A percentile compares a stretch with the other conserved stretches of the same genome.
Conservation (phyloP, 2,797 vertebrate genomes). For the Sebastes oblongus region DNA sequence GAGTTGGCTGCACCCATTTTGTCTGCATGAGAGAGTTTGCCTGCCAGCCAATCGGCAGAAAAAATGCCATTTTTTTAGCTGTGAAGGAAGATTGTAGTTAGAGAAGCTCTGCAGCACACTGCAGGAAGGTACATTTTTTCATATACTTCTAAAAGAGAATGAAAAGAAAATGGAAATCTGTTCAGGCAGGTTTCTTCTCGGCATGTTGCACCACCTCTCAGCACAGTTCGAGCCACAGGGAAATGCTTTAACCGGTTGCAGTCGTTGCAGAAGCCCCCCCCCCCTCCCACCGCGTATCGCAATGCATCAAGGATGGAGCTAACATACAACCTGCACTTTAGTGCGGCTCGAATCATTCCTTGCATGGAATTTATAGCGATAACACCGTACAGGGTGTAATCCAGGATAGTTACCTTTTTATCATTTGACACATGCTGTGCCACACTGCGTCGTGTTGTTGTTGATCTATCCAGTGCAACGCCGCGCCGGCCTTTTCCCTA, state of each 20-base stretch:
- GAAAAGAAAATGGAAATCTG: not conserved
- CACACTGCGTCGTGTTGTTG: constrained; percentile 9
- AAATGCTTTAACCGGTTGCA: constrained; percentile 28
- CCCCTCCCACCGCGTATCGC: not conserved
- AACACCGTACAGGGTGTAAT: not conserved
- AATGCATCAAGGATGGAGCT: constrained; percentile 9
- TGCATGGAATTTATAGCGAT: not conserved
- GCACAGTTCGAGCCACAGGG: not conserved
- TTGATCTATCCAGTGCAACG: constrained; percentile 42
- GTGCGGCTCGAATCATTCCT: not conserved
- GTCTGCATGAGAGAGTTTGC: constrained; percentile 47
- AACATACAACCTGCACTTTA: not conserved
- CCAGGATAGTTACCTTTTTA: not conserved
- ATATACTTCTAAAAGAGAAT: not conserved
- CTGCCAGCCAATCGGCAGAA: constrained; percentile 40
- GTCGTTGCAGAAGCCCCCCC: not conserved
- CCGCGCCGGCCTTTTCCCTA: constrained; percentile 25
- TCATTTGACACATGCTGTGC: constrained; percentile 5
- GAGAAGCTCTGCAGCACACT: constrained; percentile 17
- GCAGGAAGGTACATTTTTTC: not conserved
- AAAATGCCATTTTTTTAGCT: constrained; percentile 36
- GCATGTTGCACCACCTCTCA: constrained; percentile 6
- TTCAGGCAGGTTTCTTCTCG: not conserved
- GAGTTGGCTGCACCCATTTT: constrained; percentile 58
- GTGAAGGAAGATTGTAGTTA: constrained; percentile 16